A percentile compares a stretch with the other conserved stretches of the same genome.
Evolutionary conservation across 2,888 invertebrate species (phyloP).

Genomic region (Caradrina clavipalpis): DNA sequence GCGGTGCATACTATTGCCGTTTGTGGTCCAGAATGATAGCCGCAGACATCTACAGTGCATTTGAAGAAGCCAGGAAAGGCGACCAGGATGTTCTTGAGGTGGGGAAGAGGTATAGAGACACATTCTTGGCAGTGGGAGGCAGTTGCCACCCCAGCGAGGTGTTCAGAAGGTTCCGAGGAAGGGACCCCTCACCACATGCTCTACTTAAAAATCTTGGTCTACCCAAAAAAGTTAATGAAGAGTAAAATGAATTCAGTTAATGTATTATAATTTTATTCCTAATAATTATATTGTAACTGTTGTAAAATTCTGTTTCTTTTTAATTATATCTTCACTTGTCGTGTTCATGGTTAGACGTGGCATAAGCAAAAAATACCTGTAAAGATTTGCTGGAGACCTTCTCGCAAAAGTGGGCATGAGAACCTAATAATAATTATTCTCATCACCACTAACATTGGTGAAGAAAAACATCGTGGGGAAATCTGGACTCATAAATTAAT

Average conservation of each 20-base stretch:
- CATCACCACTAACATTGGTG: too few species aligned
- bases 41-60: constrained; percentile 97
- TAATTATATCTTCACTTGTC: too few species aligned
- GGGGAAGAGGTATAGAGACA: constrained; percentile 94
- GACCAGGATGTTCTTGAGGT: constrained; percentile 90
- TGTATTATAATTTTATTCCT: constrained; percentile 75
- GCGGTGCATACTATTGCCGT: constrained; percentile 96
- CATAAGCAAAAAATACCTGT: too few species aligned
- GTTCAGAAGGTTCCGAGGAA: constrained; percentile 97
- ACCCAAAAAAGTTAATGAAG: constrained; percentile 80
- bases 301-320: constrained; percentile 44
- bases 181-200: constrained; percentile 97
- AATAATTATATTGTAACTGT: constrained; percentile 75
- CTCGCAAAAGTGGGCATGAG: too few species aligned
- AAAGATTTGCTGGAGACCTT: too few species aligned
- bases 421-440: too few species aligned
- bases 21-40: constrained; percentile 97
- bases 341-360: not conserved
- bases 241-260: constrained; percentile 69
- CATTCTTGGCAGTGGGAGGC: constrained; percentile 96
- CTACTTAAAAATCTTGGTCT: constrained; percentile 92
- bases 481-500: too few species aligned
- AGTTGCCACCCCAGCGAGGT: constrained; percentile 95
- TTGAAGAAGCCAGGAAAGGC: constrained; percentile 92
- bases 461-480: too few species aligned